phyloP scores from a whole-genome alignment of 2,888 invertebrate genomes.

The Congeria kusceri region DNA sequence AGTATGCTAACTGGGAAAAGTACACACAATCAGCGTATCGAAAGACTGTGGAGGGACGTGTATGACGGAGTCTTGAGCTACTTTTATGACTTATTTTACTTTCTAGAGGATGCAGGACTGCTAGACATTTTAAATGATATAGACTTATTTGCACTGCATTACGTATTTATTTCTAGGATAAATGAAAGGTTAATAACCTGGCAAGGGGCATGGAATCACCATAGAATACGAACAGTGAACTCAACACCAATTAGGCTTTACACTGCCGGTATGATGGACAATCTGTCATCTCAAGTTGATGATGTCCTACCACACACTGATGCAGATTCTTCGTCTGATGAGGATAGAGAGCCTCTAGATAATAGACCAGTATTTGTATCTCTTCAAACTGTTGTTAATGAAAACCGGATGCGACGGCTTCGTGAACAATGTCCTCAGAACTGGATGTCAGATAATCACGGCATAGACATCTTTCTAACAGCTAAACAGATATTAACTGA shows the following conservation, averaged over 20 bases:
- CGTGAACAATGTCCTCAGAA: too few species aligned
- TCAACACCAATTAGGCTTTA: slow-evolving; percentile 28
- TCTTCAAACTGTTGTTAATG: too few species aligned
- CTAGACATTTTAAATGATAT: slow-evolving; percentile 29
- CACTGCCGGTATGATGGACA: slow-evolving; percentile 27
- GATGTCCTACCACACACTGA: too few species aligned
- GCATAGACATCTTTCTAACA: too few species aligned
- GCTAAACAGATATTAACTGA: too few species aligned
- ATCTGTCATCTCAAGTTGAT: not conserved
- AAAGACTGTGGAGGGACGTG: slow-evolving; percentile 51
- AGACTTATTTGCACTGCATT: slow-evolving; percentile 40
- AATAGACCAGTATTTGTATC: too few species aligned
- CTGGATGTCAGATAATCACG: too few species aligned
- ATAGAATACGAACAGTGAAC: slow-evolving; percentile 40
- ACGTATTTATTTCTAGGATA: slow-evolving; percentile 25
- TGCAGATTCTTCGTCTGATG: too few species aligned
- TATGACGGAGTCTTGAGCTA: slow-evolving; percentile 47
- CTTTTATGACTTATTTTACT: slow-evolving; percentile 46
- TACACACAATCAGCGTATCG: slow-evolving; percentile 17
- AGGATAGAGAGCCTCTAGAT: too few species aligned
- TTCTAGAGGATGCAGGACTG: slow-evolving; percentile 33
- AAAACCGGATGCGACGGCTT: too few species aligned
- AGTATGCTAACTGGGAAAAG: slow-evolving; percentile 50
- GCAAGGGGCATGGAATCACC: slow-evolving; percentile 35
- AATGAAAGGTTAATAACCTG: slow-evolving; percentile 43